Percentiles rank a stretch among this genome's conserved stretches.
Conservation (phyloP, 1,140 invertebrate genomes). For the Triops cancriformis region DNA sequence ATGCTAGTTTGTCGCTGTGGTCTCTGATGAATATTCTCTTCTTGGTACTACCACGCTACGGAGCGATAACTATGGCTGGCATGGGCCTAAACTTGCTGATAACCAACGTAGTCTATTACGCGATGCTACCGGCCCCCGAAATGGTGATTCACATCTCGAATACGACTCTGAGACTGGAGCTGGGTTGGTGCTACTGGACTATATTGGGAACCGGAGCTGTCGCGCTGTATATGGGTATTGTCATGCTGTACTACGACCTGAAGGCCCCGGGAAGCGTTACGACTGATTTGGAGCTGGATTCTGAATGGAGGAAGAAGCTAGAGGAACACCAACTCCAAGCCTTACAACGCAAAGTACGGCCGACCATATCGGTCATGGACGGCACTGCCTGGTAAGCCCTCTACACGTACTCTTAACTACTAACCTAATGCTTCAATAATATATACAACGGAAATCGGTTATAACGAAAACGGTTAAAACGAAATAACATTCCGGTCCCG, state of each 20-base stretch:
- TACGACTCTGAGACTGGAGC: background rate
- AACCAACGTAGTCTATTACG: conserved; percentile 21
- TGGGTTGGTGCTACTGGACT: conserved; percentile 26
- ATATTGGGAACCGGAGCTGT: conserved; percentile 18
- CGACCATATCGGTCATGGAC: conserved; percentile 22
- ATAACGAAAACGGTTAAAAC: no score
- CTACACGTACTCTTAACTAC: no score
- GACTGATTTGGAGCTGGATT: conserved; percentile 24
- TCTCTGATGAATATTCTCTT: conserved; percentile 24
- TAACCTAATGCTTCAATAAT: no score
- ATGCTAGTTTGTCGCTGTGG: conserved; percentile 17
- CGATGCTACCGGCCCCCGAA: background rate
- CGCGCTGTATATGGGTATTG: background rate
- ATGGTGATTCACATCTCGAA: conserved; percentile 23
- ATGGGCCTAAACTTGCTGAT: conserved; percentile 16
- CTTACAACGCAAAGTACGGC: background rate
- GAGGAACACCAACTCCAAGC: background rate
- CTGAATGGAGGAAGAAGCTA: background rate
- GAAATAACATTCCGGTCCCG: no score
- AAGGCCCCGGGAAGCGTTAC: background rate
- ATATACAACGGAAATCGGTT: no score
- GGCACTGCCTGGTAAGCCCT: conserved; percentile 10
- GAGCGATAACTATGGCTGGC: conserved; percentile 17
- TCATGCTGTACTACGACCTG: conserved; percentile 18
- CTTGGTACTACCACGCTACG: conserved; percentile 21